Evolutionary conservation across 2,113 vertebrate species (phyloP).

Genomic region (Cryptomyrus ogoouensis): DNA sequence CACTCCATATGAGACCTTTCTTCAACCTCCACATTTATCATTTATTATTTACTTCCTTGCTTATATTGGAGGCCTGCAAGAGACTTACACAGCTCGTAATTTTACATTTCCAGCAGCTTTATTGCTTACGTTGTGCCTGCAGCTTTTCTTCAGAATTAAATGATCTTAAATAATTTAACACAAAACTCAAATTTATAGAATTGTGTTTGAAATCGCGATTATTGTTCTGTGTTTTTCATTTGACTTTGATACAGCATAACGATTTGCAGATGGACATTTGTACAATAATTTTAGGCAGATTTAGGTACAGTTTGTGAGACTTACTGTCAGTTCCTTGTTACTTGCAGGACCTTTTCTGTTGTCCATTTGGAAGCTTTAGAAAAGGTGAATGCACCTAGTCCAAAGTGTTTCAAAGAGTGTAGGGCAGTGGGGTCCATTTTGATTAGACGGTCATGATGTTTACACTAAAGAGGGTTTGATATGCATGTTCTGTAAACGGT

Average conservation of each 20-base stretch:
- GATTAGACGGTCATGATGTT: not conserved
- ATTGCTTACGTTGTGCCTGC: not conserved
- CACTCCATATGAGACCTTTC: not conserved
- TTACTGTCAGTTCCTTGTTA: not conserved
- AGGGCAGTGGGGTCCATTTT: not conserved
- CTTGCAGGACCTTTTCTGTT: not conserved
- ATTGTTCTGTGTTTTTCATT: not conserved
- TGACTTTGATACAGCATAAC: not conserved
- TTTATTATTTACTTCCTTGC: constrained; percentile 4
- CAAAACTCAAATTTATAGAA: not conserved
- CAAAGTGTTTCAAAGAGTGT: not conserved
- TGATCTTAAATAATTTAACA: not conserved
- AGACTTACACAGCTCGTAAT: not conserved
- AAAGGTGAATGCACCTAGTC: not conserved
- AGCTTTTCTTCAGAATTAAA: not conserved
- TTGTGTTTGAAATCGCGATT: not conserved
- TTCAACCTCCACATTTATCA: constrained; percentile 8
- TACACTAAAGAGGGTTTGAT: not conserved
- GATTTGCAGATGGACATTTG: not conserved
- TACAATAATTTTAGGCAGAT: not conserved
- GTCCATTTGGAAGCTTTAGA: not conserved
- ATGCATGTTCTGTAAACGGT: not conserved
- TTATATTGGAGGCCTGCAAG: not conserved
- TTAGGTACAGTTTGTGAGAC: not conserved
- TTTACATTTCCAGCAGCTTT: not conserved